phyloP scores from a whole-genome alignment of 2,113 vertebrate species.

The Pyrgilauda ruficollis region DNA sequence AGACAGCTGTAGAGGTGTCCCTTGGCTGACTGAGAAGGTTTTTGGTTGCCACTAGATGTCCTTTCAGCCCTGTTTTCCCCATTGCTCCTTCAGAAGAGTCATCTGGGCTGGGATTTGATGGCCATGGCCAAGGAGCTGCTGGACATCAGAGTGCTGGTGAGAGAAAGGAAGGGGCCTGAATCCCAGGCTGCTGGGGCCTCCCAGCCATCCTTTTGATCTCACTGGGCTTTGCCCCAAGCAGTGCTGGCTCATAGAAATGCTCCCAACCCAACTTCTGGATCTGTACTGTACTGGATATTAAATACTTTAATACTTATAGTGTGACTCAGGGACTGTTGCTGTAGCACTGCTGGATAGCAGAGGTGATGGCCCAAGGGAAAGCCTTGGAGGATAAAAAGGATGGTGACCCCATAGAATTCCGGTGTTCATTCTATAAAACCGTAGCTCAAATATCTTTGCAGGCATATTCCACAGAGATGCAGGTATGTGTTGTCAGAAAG shows the following conservation, averaged over 20 bases:
- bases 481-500: not conserved
- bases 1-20: accelerated
- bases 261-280: not conserved
- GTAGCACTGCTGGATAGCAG: not conserved
- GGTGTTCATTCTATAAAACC: not conserved
- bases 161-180: not conserved
- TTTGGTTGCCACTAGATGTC: slow-evolving; percentile 58
- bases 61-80: slow-evolving; percentile 44
- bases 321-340: accelerated
- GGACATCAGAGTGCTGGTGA: not conserved
- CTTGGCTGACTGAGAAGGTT: not conserved
- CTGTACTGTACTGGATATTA: not conserved
- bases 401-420: not conserved
- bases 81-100: not conserved
- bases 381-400: not conserved
- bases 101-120: not conserved
- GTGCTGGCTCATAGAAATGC: not conserved
- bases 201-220: not conserved
- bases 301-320: not conserved
- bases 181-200: not conserved
- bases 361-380: not conserved
- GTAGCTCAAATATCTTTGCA: not conserved
- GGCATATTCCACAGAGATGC: not conserved
- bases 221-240: accelerated
- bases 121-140: not conserved